Percentiles rank a stretch among this genome's conserved stretches.
Conservation (phyloP, 1,140 invertebrate genomes). For the Gonioctena quinquepunctata region DNA sequence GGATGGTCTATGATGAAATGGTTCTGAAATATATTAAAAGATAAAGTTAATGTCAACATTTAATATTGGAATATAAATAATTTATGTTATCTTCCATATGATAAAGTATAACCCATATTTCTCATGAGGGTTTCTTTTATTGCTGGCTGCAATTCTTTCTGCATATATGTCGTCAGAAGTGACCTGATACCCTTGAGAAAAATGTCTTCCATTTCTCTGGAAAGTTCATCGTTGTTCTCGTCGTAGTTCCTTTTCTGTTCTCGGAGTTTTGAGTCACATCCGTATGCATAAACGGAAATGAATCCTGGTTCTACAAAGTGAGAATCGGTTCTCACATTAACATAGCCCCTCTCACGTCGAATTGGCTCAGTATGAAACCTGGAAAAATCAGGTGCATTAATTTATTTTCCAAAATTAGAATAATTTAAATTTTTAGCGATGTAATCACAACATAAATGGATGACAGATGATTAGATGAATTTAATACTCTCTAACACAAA, state of each 20-base stretch:
- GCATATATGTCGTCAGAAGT: conserved; percentile 80
- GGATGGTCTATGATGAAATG: no score
- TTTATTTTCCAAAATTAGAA: no score
- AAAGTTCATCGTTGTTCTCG: conserved; percentile 65
- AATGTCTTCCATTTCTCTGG: conserved; percentile 80
- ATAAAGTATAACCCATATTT: conserved; percentile 83
- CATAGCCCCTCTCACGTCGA: conserved; percentile 62
- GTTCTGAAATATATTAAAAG: no score
- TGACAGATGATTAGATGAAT: no score
- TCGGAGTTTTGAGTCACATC: conserved; percentile 63
- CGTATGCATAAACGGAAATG: conserved; percentile 81
- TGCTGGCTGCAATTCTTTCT: conserved; percentile 77
- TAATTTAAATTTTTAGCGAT: no score
- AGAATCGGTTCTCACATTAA: conserved; percentile 77
- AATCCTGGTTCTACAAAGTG: conserved; percentile 82
- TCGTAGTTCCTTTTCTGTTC: conserved; percentile 57
- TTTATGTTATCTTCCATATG: conserved; percentile 75
- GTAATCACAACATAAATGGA: no score
- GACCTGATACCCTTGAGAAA: conserved; percentile 72
- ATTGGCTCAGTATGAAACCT: conserved; percentile 61
- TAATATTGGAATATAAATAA: no score
- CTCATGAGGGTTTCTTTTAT: conserved; percentile 83
- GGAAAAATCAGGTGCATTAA: no score
- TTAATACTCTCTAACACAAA: no score
- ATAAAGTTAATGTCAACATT: no score